Base-by-base conservation (phyloP, 2,888 invertebrate species). In the Mylabris sibirica region DNA sequence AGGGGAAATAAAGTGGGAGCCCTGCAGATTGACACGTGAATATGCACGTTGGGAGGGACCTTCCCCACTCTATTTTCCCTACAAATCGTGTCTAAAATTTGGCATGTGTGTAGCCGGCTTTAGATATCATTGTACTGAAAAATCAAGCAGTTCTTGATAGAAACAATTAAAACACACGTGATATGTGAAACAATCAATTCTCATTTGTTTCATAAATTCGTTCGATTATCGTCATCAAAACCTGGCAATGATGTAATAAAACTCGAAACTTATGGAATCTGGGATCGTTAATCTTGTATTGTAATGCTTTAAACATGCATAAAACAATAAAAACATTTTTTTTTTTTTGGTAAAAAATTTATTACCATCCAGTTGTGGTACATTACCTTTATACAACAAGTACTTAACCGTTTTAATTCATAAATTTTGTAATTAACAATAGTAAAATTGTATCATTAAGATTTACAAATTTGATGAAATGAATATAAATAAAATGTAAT, bases 341-440 rank as follows among this genome's bases (percentile, higher is more conserved):
- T 17, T 17, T 44, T 4, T 1, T 5, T 44, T n/a, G 1, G 4
- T n/a, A 5, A 41, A 41, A 41, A 4, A 41, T 17, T 49, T 20
- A 49, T 49, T 20, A 11, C 49, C 49, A 49, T 44, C 44, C 1
- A 49, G 20, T 11, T 20, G 49, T 20, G 20, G 49, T 44, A n/a
- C 5, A 20, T 49, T 49, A 20, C 1, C 6, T 49, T 49, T 49
- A n/a, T n/a, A 20, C 20, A 20, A 20, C 60, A 60, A 26, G 17
- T 26, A 60, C 3, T 12, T 9, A 8, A 12, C 14, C 30, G 61
- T 44, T 60, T 66, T 49, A 49, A 20, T 62, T 66, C n/a, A n/a
- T 66, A 62, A 53, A 34, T 34, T 20, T 41, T 44, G n/a, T 8
- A 44, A 44, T 44, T 6, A n/a, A 4, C 4, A 17, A 17, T 6